These are phyloP conservation scores for Carapus acus DNA, from an alignment of 2,797 vertebrate species.

Conservation along the genomic window DNA sequence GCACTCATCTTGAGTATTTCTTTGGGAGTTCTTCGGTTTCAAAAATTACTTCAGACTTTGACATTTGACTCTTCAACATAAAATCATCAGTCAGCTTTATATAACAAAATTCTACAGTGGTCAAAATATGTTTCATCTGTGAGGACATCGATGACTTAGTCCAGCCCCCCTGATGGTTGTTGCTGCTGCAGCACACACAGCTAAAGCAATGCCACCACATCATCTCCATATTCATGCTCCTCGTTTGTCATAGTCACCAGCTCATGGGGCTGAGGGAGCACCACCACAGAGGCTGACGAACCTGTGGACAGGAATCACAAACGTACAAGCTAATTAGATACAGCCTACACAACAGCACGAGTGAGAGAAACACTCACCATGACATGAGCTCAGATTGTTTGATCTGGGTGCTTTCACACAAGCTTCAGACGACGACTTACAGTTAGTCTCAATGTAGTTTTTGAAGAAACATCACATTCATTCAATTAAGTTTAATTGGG, in stretches of 20 bases:
- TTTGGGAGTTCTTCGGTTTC: constrained; percentile 57
- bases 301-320: constrained; percentile 39
- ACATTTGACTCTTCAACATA: constrained; percentile 54
- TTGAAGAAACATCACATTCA: too few species aligned
- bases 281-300: constrained; percentile 71
- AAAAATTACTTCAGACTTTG: constrained; percentile 57
- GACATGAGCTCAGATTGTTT: too few species aligned
- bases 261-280: constrained; percentile 73
- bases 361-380: too few species aligned
- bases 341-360: too few species aligned
- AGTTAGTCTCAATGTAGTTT: too few species aligned
- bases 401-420: too few species aligned
- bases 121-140: constrained; percentile 46
- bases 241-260: constrained; percentile 76
- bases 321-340: constrained; percentile 3
- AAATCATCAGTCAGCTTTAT: constrained; percentile 47
- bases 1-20: constrained; percentile 64
- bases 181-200: constrained; percentile 27
- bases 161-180: constrained; percentile 23
- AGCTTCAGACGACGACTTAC: too few species aligned
- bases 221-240: constrained; percentile 71
- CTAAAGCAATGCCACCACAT: constrained; percentile 75
- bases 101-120: constrained; percentile 67
- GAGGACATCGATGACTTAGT: constrained; percentile 34
- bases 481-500: too few species aligned